phyloP scores from a whole-genome alignment of 1,140 invertebrate genomes.

The Hormaphis cornu region DNA sequence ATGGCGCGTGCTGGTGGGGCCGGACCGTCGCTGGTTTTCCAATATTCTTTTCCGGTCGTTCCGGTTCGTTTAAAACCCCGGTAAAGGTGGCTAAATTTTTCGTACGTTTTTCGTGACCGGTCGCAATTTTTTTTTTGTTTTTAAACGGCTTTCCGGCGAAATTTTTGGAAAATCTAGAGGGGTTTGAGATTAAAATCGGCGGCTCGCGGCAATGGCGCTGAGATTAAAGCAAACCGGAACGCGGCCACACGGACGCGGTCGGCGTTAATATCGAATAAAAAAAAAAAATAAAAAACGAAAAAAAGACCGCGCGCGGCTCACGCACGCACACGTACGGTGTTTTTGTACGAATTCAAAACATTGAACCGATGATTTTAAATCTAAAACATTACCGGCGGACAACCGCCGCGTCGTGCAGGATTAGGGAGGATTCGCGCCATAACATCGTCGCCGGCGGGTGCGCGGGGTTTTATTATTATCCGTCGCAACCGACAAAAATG shows the following conservation, averaged over 20 bases:
- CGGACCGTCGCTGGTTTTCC: background rate
- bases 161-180: conserved; percentile 2
- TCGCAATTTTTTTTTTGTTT: background rate
- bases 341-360: conserved; percentile 8
- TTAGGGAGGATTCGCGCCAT: too few species aligned
- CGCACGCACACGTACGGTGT: background rate
- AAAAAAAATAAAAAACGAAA: too few species aligned
- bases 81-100: background rate
- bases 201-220: background rate
- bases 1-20: conserved; percentile 30
- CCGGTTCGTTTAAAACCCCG: background rate
- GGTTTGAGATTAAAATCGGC: conserved; percentile 28
- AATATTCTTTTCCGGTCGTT: background rate
- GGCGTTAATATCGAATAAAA: conserved; percentile 19
- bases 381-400: too few species aligned
- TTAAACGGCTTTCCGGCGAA: background rate
- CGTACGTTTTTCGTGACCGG: background rate
- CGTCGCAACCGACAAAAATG: too few species aligned
- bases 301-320: background rate
- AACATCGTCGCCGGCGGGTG: too few species aligned
- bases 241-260: background rate
- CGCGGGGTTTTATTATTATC: too few species aligned
- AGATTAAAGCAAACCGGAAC: conserved; percentile 23
- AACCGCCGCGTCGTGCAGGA: too few species aligned
- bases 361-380: background rate